These are phyloP conservation scores for Dromaius novaehollandiae DNA, from an alignment of 2,113 vertebrate species.

Conservation along the genomic window DNA sequence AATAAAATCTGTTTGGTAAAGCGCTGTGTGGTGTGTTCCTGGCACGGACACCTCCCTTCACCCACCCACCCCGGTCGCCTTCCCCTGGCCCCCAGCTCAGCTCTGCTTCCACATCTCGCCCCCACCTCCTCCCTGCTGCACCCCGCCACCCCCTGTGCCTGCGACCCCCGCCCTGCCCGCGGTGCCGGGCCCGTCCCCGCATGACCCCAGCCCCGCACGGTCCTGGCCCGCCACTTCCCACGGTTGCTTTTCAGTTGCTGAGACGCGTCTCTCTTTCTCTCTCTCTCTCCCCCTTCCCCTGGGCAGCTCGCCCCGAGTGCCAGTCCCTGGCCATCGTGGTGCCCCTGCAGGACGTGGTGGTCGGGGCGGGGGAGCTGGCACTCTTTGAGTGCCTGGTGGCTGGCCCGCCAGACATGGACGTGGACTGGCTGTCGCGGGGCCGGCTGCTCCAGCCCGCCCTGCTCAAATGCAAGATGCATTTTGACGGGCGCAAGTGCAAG, in stretches of 20 bases:
- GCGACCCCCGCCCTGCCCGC: slow-evolving; percentile 12
- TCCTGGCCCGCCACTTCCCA: not conserved
- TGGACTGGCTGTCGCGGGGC: slow-evolving; percentile 94
- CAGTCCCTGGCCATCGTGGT: slow-evolving; percentile 88
- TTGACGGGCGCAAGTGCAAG: slow-evolving; percentile 92
- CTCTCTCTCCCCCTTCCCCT: slow-evolving; percentile 40
- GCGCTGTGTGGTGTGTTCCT: slow-evolving; percentile 79
- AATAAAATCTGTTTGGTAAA: slow-evolving; percentile 84
- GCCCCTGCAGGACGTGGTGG: slow-evolving; percentile 89
- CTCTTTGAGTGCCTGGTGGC: slow-evolving; percentile 93
- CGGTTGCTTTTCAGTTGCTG: slow-evolving; percentile 65
- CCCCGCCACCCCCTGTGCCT: not conserved
- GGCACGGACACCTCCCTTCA: slow-evolving; percentile 51
- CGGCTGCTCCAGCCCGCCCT: slow-evolving; percentile 95
- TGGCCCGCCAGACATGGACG: slow-evolving; percentile 93
- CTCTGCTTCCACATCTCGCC: not conserved
- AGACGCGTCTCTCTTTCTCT: slow-evolving; percentile 63
- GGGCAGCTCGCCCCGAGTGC: slow-evolving; percentile 85
- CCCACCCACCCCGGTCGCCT: not conserved
- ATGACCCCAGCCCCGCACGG: slow-evolving; percentile 30
- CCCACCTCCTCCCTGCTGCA: slow-evolving; percentile 4
- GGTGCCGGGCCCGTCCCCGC: slow-evolving; percentile 22
- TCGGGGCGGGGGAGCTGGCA: slow-evolving; percentile 92
- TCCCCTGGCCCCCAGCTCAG: not conserved
- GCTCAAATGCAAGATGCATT: slow-evolving; percentile 99